Evolutionary conservation across 2,113 vertebrate species (phyloP), one percentile per base, ranked within the genome.

Genomic region (Oophaga pumilio): DNA sequence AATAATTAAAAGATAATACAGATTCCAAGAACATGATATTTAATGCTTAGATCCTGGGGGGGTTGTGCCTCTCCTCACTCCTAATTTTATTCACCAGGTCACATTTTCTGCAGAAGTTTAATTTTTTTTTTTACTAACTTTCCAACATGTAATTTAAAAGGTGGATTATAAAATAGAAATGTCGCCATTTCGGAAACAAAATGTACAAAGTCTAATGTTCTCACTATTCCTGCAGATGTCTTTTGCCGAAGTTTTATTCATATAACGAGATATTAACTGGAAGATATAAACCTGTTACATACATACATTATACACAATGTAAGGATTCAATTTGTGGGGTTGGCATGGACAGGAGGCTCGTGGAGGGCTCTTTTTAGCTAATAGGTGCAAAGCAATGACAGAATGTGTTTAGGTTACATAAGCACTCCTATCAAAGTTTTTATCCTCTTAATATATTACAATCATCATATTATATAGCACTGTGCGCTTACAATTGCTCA

Each of bases 41-140:
- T n/a, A 13, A 13, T 12, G n/a, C n/a, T 12, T 68, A 68, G 64
- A 68, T 24, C 66, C 66, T 15, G 13, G 14, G 66, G 28, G 66
- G 66, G 1, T 28, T 69, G 24, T 69, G 2, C 64, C 64, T 13
- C 8, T n/a, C 9, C 64, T 68, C 64, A 68, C 64, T 24, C 64
- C 26, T 68, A 4, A n/a, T 26, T n/a, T 68, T 11, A 12, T 26
- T 68, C 22, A 4, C 66, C 66, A 28, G 26, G n/a, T 69, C 26
- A 69, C 66, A 69, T 69, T 69, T 69, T 69, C 66, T n/a, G 26
- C 66, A 69, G 66, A 69, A 28, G 66, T 69, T 69, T 24, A 24
- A 68, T n/a, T 68, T 13, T 68, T 68, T 68, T n/a, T 10, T 68
- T 68, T 68, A 24, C 2, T 26, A 68, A 68, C 64, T 68, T 68